Evolutionary conservation across 2,888 invertebrate species (phyloP).

Genomic region (Theretra japonica): DNA sequence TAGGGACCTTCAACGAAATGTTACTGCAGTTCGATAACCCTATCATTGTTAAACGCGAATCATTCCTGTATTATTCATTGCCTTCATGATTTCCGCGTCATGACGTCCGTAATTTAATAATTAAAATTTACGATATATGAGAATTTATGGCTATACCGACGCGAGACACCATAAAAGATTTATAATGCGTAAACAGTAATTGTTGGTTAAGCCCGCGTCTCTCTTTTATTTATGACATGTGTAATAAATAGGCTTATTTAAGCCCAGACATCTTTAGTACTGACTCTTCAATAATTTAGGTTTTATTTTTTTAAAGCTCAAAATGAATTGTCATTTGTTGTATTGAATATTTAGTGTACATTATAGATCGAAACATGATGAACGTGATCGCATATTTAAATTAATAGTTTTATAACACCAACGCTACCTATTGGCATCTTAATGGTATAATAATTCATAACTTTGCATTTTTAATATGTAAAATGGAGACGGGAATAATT

Average conservation of each 20-base stretch:
- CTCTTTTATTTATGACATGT: conserved; percentile 16
- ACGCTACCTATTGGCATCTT: not conserved
- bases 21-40: conserved; percentile 78
- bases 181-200: conserved; percentile 54
- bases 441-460: conserved; percentile 11
- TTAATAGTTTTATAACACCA: not conserved
- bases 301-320: too few species aligned
- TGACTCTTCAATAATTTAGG: too few species aligned
- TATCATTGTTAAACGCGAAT: conserved; percentile 74
- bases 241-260: conserved; percentile 12
- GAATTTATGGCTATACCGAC: conserved; percentile 58
- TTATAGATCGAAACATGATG: too few species aligned
- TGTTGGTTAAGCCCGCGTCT: conserved; percentile 34
- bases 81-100: conserved; percentile 79
- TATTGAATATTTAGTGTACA: too few species aligned
- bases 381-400: too few species aligned
- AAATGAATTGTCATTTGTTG: too few species aligned
- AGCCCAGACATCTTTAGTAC: not conserved
- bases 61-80: conserved; percentile 77
- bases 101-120: conserved; percentile 72
- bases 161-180: conserved; percentile 50
- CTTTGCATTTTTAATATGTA: not conserved
- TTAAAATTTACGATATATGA: conserved; percentile 66
- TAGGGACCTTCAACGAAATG: conserved; percentile 81
- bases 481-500: not conserved